Percentiles rank a stretch among this genome's conserved stretches.
These are phyloP conservation scores for Willisornis vidua DNA, from an alignment of 2,113 vertebrate genomes.

Conservation along the genomic window DNA sequence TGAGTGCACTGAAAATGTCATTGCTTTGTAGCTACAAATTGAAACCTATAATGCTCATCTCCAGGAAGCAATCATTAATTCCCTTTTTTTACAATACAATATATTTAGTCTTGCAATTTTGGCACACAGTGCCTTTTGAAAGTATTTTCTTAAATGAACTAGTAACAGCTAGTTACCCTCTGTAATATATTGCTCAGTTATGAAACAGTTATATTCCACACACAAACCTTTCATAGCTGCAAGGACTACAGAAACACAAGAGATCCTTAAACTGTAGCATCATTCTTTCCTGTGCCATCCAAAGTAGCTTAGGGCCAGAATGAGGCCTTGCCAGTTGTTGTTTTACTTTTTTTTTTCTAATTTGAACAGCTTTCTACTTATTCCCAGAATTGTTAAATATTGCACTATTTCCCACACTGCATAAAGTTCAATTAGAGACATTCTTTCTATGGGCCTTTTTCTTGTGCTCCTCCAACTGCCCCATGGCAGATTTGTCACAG, in stretches of 20 bases:
- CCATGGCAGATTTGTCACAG: not conserved
- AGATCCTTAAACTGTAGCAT: not conserved
- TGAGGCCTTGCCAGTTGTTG: not conserved
- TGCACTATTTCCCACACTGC: not conserved
- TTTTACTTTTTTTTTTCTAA: not conserved
- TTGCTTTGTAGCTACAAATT: constrained; percentile 45
- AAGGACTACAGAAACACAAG: not conserved
- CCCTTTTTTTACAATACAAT: constrained; percentile 25
- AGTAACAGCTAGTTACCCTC: constrained; percentile 25
- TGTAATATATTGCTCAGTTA: not conserved
- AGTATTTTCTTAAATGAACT: constrained; percentile 36
- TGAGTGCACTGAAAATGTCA: constrained; percentile 23
- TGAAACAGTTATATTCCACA: constrained; percentile 16
- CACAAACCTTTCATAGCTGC: not conserved
- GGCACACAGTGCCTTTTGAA: not conserved
- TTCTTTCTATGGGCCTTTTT: not conserved
- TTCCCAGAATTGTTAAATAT: constrained; percentile 48
- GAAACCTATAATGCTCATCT: constrained; percentile 47
- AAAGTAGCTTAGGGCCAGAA: constrained; percentile 9
- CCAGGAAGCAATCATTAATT: constrained; percentile 43
- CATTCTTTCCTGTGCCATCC: not conserved
- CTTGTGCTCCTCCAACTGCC: constrained; percentile 10
- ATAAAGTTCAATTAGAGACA: constrained; percentile 29
- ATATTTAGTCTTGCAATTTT: constrained; percentile 29
- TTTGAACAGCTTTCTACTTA: constrained; percentile 23